Conservation (phyloP, 2,888 invertebrate genomes). For the Tinea trinotella region DNA sequence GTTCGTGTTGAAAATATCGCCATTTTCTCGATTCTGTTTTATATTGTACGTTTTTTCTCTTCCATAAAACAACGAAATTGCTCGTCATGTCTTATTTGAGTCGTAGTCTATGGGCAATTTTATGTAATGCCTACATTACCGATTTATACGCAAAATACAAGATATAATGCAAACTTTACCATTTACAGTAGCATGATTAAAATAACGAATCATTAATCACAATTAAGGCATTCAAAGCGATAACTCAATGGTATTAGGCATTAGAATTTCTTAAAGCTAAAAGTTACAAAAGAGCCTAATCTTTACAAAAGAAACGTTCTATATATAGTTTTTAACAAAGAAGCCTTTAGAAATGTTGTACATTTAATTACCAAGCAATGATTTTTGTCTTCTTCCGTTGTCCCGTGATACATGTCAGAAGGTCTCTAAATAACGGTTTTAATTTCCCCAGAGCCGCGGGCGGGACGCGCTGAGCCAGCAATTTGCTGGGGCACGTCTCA, state of each 20-base stretch:
- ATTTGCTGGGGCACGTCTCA: conserved; percentile 41
- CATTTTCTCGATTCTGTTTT: conserved; percentile 34
- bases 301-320: neutral
- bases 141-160: neutral
- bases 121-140: neutral
- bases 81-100: conserved; percentile 16
- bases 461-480: conserved; percentile 33
- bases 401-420: conserved; percentile 33
- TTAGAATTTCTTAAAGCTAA: neutral
- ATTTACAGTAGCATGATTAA: neutral
- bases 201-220: neutral
- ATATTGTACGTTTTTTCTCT: conserved; percentile 18
- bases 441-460: conserved; percentile 47
- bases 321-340: neutral
- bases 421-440: conserved; percentile 38
- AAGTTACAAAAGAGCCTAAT: neutral
- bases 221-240: neutral
- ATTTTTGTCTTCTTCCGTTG: conserved; percentile 16
- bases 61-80: conserved; percentile 14
- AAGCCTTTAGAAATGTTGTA: neutral
- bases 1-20: conserved; percentile 34
- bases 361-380: conserved; percentile 16
- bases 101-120: neutral
- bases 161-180: neutral
- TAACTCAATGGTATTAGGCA: neutral